phyloP scores from a whole-genome alignment of 2,113 vertebrate genomes.

The Phainopepla nitens region DNA sequence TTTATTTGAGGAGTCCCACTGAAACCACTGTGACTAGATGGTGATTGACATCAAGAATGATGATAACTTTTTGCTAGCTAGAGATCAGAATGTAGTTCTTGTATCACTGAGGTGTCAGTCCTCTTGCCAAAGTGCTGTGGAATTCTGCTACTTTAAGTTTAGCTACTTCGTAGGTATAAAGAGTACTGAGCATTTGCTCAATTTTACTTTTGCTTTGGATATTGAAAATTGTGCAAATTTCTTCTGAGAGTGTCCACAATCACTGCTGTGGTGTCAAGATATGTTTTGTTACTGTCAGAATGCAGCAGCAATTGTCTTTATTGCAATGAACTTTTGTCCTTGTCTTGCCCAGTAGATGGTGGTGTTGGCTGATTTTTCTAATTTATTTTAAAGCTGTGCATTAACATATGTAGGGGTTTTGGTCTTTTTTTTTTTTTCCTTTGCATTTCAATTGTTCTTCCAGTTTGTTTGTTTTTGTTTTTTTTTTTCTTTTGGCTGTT shows the following conservation, averaged over 20 bases:
- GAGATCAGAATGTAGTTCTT: background rate
- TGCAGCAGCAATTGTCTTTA: background rate
- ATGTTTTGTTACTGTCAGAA: background rate
- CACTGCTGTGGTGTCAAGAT: background rate
- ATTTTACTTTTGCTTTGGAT: background rate
- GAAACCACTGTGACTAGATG: background rate
- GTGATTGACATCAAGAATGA: background rate
- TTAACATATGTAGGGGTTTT: background rate
- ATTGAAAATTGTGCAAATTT: background rate
- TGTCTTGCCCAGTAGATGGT: slow-evolving; percentile 79
- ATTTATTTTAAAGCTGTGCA: slow-evolving; percentile 21
- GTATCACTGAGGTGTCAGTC: background rate
- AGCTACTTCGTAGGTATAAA: background rate
- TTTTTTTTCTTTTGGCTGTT: background rate
- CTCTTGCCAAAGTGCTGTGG: background rate
- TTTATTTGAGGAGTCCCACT: background rate
- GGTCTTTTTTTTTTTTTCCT: background rate
- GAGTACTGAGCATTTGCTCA: background rate
- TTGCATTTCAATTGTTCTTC: background rate
- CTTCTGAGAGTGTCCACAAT: background rate
- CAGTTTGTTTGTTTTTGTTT: background rate
- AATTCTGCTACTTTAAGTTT: background rate
- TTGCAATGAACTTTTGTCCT: slow-evolving; percentile 38
- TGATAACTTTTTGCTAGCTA: background rate
- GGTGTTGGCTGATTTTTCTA: slow-evolving; percentile 69